phyloP scores from a whole-genome alignment of 2,113 vertebrate species.

The Prolemur simus region DNA sequence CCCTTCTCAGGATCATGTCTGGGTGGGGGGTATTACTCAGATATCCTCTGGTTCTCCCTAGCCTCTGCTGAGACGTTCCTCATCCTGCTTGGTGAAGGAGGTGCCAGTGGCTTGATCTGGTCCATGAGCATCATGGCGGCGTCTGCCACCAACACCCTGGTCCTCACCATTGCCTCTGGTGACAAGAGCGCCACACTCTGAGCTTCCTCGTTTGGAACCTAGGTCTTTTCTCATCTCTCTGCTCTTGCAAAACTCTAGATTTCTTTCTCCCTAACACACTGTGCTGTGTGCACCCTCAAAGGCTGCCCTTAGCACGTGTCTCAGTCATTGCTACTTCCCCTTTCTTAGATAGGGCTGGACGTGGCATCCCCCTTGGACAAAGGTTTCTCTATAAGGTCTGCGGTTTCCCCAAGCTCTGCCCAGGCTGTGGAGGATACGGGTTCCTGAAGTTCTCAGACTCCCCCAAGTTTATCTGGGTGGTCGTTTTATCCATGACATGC shows the following conservation, averaged over 20 bases:
- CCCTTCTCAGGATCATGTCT: not conserved
- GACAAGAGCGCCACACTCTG: not conserved
- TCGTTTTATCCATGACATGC: not conserved
- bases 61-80: not conserved
- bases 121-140: not conserved
- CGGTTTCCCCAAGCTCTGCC: not conserved
- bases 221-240: not conserved
- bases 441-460: not conserved
- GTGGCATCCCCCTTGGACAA: not conserved
- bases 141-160: not conserved
- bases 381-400: not conserved
- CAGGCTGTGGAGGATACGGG: not conserved
- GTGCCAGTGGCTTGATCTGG: no score
- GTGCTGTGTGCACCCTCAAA: not conserved
- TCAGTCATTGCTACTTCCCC: not conserved
- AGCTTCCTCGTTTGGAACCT: not conserved
- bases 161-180: not conserved
- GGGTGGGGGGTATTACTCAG: not conserved
- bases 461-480: not conserved
- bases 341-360: not conserved
- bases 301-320: not conserved
- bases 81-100: not conserved
- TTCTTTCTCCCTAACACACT: not conserved
- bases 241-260: not conserved
- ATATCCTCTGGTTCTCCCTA: no score